Conservation (phyloP, 2,113 vertebrate genomes). For the Cranoglanis bouderius region DNA sequence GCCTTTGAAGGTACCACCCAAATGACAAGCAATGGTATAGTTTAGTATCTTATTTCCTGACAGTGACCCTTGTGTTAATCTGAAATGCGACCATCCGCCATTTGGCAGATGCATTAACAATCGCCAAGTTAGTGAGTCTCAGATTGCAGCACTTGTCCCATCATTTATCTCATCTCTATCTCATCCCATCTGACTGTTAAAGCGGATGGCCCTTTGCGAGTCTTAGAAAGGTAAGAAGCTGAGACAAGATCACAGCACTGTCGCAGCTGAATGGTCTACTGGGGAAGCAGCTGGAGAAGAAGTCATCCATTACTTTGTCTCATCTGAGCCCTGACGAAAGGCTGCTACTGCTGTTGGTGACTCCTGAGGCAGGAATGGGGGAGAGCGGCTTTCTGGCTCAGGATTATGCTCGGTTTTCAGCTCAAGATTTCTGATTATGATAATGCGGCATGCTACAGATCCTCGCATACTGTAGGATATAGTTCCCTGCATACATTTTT, state of each 20-base stretch:
- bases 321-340: background rate
- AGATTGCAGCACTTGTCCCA: slow-evolving; percentile 20
- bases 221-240: background rate
- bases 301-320: slow-evolving; percentile 29
- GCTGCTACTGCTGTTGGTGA: background rate
- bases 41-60: background rate
- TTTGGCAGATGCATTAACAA: background rate
- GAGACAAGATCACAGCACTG: background rate
- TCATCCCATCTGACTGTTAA: background rate
- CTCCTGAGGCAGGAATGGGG: background rate
- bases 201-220: background rate
- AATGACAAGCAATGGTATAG: background rate
- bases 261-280: background rate
- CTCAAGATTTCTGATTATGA: slow-evolving; percentile 12
- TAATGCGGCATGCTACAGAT: background rate
- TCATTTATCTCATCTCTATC: slow-evolving; percentile 26
- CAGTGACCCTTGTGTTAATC: background rate
- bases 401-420: background rate
- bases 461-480: background rate
- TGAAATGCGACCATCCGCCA: background rate
- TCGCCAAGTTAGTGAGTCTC: slow-evolving; percentile 12
- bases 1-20: background rate
- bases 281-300: slow-evolving; percentile 2
- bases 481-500: background rate
- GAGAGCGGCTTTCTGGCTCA: background rate